These are phyloP conservation scores for Calcarius lapponicus DNA, from an alignment of 2,797 vertebrate species.

Conservation along the genomic window DNA sequence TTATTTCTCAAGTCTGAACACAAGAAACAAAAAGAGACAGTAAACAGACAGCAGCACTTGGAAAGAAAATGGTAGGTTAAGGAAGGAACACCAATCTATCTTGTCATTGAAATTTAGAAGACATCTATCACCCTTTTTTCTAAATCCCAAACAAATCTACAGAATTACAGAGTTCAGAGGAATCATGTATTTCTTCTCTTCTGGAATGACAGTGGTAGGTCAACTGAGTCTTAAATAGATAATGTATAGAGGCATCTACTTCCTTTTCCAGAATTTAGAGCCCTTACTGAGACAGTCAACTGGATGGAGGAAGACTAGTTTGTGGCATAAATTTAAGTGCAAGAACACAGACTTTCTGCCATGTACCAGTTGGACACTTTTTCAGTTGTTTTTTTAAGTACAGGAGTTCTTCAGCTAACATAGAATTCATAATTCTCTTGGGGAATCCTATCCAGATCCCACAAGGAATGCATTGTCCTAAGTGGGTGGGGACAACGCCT, in stretches of 20 bases:
- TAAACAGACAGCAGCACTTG: neutral
- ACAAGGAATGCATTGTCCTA: neutral
- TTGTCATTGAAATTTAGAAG: neutral
- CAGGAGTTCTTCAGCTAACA: neutral
- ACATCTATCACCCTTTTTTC: neutral
- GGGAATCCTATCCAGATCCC: neutral
- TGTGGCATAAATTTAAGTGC: neutral
- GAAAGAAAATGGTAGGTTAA: constrained; percentile 2
- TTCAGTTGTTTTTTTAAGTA: neutral
- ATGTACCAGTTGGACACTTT: neutral
- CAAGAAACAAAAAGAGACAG: neutral
- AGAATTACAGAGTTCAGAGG: neutral
- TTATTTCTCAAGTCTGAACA: neutral
- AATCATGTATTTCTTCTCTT: neutral
- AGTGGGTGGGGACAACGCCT: neutral
- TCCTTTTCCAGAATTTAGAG: neutral
- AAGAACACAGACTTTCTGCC: neutral
- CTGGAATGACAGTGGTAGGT: neutral
- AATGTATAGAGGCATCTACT: neutral
- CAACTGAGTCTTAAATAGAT: neutral
- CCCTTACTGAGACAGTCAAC: neutral
- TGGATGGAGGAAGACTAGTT: neutral
- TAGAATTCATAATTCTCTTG: neutral
- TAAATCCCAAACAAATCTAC: neutral
- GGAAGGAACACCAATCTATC: neutral